phyloP scores from a whole-genome alignment of 2,797 vertebrate species.

The Syncerus caffer region DNA sequence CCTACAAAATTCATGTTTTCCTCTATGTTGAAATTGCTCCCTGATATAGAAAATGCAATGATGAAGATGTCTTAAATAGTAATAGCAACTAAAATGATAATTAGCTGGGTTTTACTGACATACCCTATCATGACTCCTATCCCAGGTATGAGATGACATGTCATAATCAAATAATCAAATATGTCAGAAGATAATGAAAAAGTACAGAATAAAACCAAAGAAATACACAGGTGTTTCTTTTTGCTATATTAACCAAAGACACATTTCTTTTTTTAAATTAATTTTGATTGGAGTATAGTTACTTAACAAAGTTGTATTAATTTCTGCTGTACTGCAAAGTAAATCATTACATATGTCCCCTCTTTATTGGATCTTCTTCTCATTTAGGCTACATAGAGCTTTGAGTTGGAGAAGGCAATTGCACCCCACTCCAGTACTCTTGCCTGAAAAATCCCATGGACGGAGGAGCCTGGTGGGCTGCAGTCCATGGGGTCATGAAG shows the following conservation, averaged over 20 bases:
- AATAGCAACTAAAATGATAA: not conserved
- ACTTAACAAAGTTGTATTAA: not conserved
- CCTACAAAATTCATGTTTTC: not conserved
- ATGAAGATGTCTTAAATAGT: not conserved
- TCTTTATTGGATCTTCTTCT: not conserved
- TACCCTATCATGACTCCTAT: not conserved
- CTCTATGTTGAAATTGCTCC: not conserved
- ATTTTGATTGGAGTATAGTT: not conserved
- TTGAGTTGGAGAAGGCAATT: not conserved
- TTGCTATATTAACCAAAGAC: not conserved
- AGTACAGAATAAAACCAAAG: not conserved
- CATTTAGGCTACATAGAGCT: not conserved
- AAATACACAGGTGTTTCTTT: not conserved
- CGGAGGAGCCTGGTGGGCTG: no score
- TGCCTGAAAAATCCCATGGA: no score
- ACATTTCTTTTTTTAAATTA: not conserved
- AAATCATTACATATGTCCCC: not conserved
- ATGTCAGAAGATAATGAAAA: not conserved
- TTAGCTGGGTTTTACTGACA: not conserved
- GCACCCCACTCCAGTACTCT: no score
- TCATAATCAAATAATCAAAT: slow-evolving; percentile 2
- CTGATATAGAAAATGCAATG: not conserved
- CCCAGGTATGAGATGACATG: not conserved
- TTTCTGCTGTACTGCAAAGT: not conserved
- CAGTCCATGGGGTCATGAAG: no score